Conservation (phyloP, 2,888 invertebrate genomes). For the Chymomyza caudatula region DNA sequence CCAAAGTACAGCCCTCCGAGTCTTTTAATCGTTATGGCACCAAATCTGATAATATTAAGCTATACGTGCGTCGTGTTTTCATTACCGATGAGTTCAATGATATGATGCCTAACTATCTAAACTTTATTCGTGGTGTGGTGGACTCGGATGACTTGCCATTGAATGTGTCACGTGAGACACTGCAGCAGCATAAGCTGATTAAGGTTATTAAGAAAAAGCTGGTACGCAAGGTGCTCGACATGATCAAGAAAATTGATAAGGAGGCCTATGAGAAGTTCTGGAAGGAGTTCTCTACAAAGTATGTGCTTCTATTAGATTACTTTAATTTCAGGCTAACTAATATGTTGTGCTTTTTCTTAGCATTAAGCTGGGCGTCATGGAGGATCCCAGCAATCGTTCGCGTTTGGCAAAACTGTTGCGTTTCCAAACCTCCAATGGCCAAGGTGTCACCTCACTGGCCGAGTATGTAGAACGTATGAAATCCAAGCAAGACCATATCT, state of each 20-base stretch:
- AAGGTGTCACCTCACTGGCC: constrained; percentile 85
- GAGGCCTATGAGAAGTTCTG: constrained; percentile 96
- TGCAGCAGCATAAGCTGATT: constrained; percentile 98
- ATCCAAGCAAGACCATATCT: constrained; percentile 94
- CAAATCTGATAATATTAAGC: constrained; percentile 95
- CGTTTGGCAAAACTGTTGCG: constrained; percentile 95
- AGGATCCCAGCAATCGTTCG: constrained; percentile 97
- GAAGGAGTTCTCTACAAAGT: constrained; percentile 99
- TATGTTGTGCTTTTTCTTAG: constrained; percentile 77
- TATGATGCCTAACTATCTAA: constrained; percentile 98
- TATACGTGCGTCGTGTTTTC: constrained; percentile 98
- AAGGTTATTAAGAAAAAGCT: constrained; percentile 99
- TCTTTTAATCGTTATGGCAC: constrained; percentile 97
- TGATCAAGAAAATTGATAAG: constrained; percentile 96
- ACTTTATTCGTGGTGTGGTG: constrained; percentile 97
- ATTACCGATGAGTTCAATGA: constrained; percentile 99
- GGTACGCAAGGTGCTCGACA: constrained; percentile 96
- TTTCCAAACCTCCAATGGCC: constrained; percentile 88
- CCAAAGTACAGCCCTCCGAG: constrained; percentile 93
- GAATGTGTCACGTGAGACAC: constrained; percentile 97
- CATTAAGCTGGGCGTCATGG: constrained; percentile 97
- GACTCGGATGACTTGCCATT: constrained; percentile 99
- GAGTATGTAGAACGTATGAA: constrained; percentile 98
- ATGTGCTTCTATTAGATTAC: constrained; percentile 66
- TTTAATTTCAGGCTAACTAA: not conserved